Percentiles rank a stretch among this genome's conserved stretches.
Conservation (phyloP, 2,888 invertebrate species). For the Galeruca laticollis region DNA sequence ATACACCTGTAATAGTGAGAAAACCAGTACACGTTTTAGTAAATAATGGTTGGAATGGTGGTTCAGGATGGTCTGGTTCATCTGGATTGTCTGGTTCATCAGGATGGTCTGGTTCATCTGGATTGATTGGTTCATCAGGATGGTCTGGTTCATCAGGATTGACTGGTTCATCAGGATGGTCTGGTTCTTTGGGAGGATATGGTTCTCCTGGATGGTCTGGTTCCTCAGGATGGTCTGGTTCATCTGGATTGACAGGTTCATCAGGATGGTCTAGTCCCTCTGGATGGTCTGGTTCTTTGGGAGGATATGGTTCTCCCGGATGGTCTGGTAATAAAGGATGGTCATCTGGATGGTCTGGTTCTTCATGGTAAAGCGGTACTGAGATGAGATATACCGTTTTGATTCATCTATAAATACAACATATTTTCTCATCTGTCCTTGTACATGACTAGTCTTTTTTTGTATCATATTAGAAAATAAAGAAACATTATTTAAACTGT, state of each 20-base stretch:
- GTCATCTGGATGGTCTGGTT: conserved; percentile 34
- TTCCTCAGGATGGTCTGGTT: conserved; percentile 28
- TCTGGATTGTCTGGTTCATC: conserved; percentile 18
- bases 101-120: conserved; percentile 23
- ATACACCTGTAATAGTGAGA: conserved; percentile 64
- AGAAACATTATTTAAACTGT: too few species aligned
- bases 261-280: neutral
- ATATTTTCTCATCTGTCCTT: conserved; percentile 10
- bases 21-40: conserved; percentile 48
- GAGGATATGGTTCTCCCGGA: conserved; percentile 18
- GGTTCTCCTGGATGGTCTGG: conserved; percentile 10
- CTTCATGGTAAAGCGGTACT: conserved; percentile 28
- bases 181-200: conserved; percentile 21
- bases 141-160: too few species aligned
- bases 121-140: conserved; percentile 4
- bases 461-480: too few species aligned
- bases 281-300: conserved; percentile 28
- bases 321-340: conserved; percentile 21
- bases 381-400: conserved; percentile 43
- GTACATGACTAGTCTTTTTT: too few species aligned
- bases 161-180: neutral
- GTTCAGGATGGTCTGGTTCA: conserved; percentile 30
- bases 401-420: conserved; percentile 44
- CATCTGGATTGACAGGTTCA: too few species aligned
- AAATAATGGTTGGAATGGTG: conserved; percentile 29